phyloP scores from a whole-genome alignment of 2,797 vertebrate genomes.

The Crenuchus spilurus region DNA sequence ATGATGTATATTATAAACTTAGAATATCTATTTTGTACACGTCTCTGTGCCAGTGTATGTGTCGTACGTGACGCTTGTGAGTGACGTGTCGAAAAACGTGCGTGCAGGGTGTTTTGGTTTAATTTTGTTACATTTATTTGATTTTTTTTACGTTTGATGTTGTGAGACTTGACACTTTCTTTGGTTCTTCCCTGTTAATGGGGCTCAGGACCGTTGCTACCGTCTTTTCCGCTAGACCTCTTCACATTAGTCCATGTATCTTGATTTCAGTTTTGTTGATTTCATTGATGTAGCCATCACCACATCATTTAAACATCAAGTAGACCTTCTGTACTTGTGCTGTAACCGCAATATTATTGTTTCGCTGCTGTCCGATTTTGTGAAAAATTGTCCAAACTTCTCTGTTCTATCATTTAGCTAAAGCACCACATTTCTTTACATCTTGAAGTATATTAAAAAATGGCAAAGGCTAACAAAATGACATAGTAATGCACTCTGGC shows the following conservation, averaged over 20 bases:
- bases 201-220: slow-evolving; percentile 24
- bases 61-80: slow-evolving; percentile 59
- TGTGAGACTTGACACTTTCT: slow-evolving; percentile 32
- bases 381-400: slow-evolving; percentile 21
- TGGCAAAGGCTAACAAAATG: slow-evolving; percentile 4
- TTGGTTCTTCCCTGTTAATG: slow-evolving; percentile 27
- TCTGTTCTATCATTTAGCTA: slow-evolving; percentile 33
- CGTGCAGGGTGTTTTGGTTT: slow-evolving; percentile 27
- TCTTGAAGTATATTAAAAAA: slow-evolving; percentile 32
- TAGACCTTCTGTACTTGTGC: slow-evolving; percentile 36
- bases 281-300: slow-evolving; percentile 28
- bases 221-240: slow-evolving; percentile 10
- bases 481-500: slow-evolving; percentile 45
- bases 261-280: slow-evolving; percentile 19
- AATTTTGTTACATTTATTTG: slow-evolving; percentile 4
- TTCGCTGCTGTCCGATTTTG: slow-evolving; percentile 46
- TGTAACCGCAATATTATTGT: slow-evolving; percentile 36
- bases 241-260: slow-evolving; percentile 19
- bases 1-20: slow-evolving; percentile 58
- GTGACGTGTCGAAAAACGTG: slow-evolving; percentile 39
- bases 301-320: slow-evolving; percentile 12
- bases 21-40: slow-evolving; percentile 75
- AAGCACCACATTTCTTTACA: slow-evolving; percentile 33
- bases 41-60: slow-evolving; percentile 75
- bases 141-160: slow-evolving; percentile 40